Percentiles rank a stretch among this genome's conserved stretches.
These are phyloP conservation scores for Gari tellinella DNA, from an alignment of 2,888 invertebrate genomes.

Conservation along the genomic window DNA sequence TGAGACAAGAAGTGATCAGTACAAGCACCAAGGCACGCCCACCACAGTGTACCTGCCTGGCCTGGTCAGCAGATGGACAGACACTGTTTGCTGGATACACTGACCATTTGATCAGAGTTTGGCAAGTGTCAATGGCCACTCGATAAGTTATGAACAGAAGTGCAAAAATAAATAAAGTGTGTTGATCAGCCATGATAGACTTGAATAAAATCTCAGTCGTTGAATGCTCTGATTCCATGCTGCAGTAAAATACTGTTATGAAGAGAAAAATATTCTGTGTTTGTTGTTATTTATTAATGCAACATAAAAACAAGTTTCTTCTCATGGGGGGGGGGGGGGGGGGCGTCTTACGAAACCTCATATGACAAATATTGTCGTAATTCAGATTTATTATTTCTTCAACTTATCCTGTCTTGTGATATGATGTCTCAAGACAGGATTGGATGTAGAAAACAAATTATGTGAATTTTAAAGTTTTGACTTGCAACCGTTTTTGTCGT, in stretches of 20 bases:
- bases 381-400: too few species aligned
- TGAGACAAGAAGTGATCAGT: slow-evolving; percentile 96
- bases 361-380: too few species aligned
- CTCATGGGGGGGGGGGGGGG: too few species aligned
- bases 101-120: slow-evolving; percentile 98
- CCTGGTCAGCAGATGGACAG: slow-evolving; percentile 99
- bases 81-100: slow-evolving; percentile 99
- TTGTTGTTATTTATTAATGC: not conserved
- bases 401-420: too few species aligned
- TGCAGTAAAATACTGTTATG: slow-evolving; percentile 45
- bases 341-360: too few species aligned
- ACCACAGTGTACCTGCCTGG: slow-evolving; percentile 97
- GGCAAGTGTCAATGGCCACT: slow-evolving; percentile 91
- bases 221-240: slow-evolving; percentile 14
- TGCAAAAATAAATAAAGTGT: slow-evolving; percentile 16
- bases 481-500: too few species aligned
- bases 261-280: slow-evolving; percentile 1
- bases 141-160: slow-evolving; percentile 36
- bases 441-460: too few species aligned
- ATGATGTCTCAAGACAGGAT: too few species aligned
- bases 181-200: slow-evolving; percentile 7
- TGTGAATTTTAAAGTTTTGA: too few species aligned
- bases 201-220: slow-evolving; percentile 1
- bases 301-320: too few species aligned
- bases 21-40: slow-evolving; percentile 92